Evolutionary conservation across 2,797 vertebrate species (phyloP).

Genomic region (Moxostoma hubbsi): DNA sequence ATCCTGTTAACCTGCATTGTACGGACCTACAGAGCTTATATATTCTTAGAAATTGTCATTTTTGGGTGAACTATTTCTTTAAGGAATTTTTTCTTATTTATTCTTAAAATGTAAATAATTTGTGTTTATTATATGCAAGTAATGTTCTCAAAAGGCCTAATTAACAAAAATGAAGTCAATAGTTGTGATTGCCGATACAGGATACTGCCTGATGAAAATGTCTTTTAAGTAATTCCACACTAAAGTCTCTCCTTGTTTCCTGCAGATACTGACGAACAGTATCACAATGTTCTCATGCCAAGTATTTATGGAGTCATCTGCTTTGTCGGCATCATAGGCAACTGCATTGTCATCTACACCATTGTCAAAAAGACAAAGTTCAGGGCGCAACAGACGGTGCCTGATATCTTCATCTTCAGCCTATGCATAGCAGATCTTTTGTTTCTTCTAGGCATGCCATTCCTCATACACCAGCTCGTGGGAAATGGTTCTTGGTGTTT

Average conservation of each 20-base stretch:
- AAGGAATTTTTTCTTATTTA: too few species aligned
- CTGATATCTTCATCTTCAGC: slow-evolving; percentile 83
- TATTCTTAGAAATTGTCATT: too few species aligned
- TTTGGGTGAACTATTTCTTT: too few species aligned
- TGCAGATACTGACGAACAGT: slow-evolving; percentile 58
- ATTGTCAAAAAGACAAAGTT: slow-evolving; percentile 81
- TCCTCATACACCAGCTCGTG: slow-evolving; percentile 88
- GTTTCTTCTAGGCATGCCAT: slow-evolving; percentile 87
- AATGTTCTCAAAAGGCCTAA: background rate
- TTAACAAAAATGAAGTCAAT: background rate
- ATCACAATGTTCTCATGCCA: slow-evolving; percentile 80
- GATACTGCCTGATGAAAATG: too few species aligned
- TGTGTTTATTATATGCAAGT: too few species aligned
- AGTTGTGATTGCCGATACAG: too few species aligned
- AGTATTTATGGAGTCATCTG: slow-evolving; percentile 82
- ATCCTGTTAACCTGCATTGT: too few species aligned
- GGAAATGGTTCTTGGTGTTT: slow-evolving; percentile 87
- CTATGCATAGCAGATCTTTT: slow-evolving; percentile 85
- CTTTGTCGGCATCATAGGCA: slow-evolving; percentile 78
- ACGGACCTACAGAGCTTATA: too few species aligned
- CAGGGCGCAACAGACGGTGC: slow-evolving; percentile 75
- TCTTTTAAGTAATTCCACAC: background rate
- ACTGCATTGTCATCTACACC: slow-evolving; percentile 80
- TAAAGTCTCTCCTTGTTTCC: slow-evolving; percentile 20
- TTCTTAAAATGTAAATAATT: too few species aligned